phyloP scores from a whole-genome alignment of 1,140 invertebrate species.

The Limonius californicus region DNA sequence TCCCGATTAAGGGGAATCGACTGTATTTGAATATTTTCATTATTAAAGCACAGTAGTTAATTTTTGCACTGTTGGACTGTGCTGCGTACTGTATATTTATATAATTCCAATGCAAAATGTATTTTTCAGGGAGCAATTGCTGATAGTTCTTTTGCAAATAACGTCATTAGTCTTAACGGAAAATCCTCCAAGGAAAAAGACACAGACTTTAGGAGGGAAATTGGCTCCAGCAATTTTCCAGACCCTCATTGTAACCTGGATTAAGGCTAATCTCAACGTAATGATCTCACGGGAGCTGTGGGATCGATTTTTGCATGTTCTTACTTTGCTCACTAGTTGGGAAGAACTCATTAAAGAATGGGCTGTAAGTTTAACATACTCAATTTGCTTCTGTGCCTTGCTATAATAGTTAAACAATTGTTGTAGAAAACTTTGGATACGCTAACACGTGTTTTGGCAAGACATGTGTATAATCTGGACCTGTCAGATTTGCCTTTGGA shows the following conservation, averaged over 20 bases:
- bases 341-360: constrained; percentile 95
- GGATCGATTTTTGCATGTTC: constrained; percentile 88
- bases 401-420: constrained; percentile 19
- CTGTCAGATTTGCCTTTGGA: constrained; percentile 85
- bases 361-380: constrained; percentile 65
- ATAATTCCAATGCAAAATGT: too few relatives aligned
- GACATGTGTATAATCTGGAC: constrained; percentile 91
- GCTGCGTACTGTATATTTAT: too few relatives aligned
- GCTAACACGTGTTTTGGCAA: constrained; percentile 84
- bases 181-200: constrained; percentile 67
- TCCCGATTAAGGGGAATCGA: too few relatives aligned
- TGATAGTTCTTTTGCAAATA: constrained; percentile 85
- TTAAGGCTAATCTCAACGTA: constrained; percentile 95
- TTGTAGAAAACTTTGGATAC: constrained; percentile 94
- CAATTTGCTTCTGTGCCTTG: constrained; percentile 16
- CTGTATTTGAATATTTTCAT: too few relatives aligned
- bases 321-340: constrained; percentile 88
- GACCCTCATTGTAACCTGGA: constrained; percentile 97
- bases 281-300: constrained; percentile 78
- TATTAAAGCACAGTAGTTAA: too few relatives aligned
- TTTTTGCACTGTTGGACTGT: too few relatives aligned
- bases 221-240: constrained; percentile 91
- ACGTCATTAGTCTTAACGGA: constrained; percentile 85
- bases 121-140: constrained; percentile 78
- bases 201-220: constrained; percentile 74